Percentiles rank a stretch among this genome's conserved stretches.
Conservation (phyloP, 2,797 vertebrate genomes). For the Galaxias olidus region DNA sequence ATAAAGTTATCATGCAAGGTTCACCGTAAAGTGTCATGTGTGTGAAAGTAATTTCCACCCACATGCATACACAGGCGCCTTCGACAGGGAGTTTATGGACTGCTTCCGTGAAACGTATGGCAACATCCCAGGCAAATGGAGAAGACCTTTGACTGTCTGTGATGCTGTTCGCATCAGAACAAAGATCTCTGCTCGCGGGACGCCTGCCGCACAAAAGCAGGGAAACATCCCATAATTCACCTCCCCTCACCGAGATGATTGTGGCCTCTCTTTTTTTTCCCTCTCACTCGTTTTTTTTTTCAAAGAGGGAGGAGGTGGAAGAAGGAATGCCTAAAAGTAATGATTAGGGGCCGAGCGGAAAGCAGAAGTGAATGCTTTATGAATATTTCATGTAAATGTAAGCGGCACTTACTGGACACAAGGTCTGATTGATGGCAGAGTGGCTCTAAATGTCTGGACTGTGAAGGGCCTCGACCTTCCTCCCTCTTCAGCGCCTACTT, state of each 20-base stretch:
- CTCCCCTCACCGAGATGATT: constrained; percentile 92
- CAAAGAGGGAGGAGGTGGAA: constrained; percentile 53
- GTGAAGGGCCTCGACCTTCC: constrained; percentile 87
- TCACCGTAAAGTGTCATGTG: constrained; percentile 13
- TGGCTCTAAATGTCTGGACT: constrained; percentile 90
- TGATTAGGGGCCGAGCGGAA: constrained; percentile 91
- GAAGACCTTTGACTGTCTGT: constrained; percentile 78
- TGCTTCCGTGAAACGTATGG: constrained; percentile 26
- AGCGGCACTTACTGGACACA: constrained; percentile 94
- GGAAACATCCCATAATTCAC: constrained; percentile 80
- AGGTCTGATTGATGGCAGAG: constrained; percentile 94
- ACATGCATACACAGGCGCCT: constrained; percentile 10
- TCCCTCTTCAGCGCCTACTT: constrained; percentile 78
- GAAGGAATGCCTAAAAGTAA: constrained; percentile 85
- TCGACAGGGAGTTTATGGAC: constrained; percentile 23
- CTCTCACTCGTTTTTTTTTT: constrained; percentile 14
- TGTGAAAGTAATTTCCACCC: background rate
- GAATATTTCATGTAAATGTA: constrained; percentile 99
- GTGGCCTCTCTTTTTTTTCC: constrained; percentile 79
- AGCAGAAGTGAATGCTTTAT: constrained; percentile 95
- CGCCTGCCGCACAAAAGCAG: constrained; percentile 83
- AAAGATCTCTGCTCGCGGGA: constrained; percentile 82
- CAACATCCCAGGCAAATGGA: constrained; percentile 45
- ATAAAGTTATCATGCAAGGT: constrained; percentile 21
- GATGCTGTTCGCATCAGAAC: constrained; percentile 81